Percentiles rank a stretch among this genome's conserved stretches.
These are phyloP conservation scores for Aramus guarauna DNA, from an alignment of 2,113 vertebrate species.

Conservation along the genomic window DNA sequence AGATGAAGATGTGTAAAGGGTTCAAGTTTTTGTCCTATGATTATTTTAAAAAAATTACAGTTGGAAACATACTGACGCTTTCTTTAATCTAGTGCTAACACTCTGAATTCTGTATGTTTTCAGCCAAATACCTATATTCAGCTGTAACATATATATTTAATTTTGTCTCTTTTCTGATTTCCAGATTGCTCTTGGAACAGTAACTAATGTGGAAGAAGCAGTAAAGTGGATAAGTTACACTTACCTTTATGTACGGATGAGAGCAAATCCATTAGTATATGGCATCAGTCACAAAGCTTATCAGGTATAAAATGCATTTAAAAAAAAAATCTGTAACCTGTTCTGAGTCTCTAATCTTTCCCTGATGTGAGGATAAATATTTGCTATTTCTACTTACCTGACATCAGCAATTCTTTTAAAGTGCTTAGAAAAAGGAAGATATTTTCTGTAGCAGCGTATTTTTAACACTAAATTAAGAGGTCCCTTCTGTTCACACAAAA, in stretches of 20 bases:
- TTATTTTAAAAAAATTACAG: neutral
- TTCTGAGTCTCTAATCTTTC: constrained; percentile 67
- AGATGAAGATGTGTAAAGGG: neutral
- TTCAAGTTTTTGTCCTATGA: neutral
- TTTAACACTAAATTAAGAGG: constrained; percentile 47
- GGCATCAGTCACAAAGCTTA: constrained; percentile 95
- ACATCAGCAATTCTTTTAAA: constrained; percentile 67
- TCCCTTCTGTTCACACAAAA: constrained; percentile 17
- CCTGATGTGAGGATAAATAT: constrained; percentile 76
- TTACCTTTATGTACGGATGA: constrained; percentile 97
- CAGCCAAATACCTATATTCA: constrained; percentile 2
- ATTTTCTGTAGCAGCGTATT: constrained; percentile 21
- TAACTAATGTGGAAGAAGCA: constrained; percentile 97
- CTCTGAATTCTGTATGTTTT: neutral
- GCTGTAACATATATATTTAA: constrained; percentile 36
- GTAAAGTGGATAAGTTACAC: constrained; percentile 99
- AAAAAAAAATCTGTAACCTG: constrained; percentile 31
- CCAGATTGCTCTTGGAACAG: constrained; percentile 92
- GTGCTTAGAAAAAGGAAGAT: constrained; percentile 32
- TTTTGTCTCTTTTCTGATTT: constrained; percentile 57
- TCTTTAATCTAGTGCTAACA: neutral
- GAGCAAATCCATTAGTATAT: constrained; percentile 95
- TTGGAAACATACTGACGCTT: neutral
- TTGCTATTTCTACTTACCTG: constrained; percentile 66
- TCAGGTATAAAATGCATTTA: constrained; percentile 83